phyloP scores from a whole-genome alignment of 2,797 vertebrate genomes.

The Thunnus albacares region DNA sequence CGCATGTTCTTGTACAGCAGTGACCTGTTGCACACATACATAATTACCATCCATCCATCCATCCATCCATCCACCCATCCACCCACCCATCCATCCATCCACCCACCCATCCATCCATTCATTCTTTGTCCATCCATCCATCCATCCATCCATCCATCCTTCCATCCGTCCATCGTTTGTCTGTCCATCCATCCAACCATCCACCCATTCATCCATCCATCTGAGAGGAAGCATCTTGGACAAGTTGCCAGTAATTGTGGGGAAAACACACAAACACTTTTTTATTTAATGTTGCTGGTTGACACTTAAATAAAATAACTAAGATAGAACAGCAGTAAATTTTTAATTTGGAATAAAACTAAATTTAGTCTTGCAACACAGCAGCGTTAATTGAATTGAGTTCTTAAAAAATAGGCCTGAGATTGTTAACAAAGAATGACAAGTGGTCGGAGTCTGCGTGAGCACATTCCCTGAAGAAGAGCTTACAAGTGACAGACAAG shows the following conservation, averaged over 20 bases:
- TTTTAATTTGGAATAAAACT: background rate
- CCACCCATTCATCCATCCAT: constrained; percentile 30
- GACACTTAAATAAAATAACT: constrained; percentile 4
- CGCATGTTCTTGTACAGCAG: constrained; percentile 69
- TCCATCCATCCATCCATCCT: constrained; percentile 42
- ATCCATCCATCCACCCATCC: constrained; percentile 31
- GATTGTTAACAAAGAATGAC: background rate
- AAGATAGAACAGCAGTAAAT: constrained; percentile 18
- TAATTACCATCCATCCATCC: constrained; percentile 62
- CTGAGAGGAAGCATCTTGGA: constrained; percentile 65
- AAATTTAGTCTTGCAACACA: background rate
- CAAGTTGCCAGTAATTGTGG: constrained; percentile 41
- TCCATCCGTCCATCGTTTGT: constrained; percentile 35
- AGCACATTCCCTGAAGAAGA: background rate
- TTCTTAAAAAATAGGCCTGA: background rate
- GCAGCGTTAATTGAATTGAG: background rate
- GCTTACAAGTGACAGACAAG: constrained; percentile 17
- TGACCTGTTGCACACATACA: constrained; percentile 45
- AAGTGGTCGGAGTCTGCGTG: background rate
- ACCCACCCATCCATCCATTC: constrained; percentile 42
- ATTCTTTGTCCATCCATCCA: constrained; percentile 29
- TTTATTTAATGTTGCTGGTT: constrained; percentile 15
- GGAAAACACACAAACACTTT: constrained; percentile 28
- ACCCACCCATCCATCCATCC: constrained; percentile 24
- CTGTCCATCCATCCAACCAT: constrained; percentile 38